A percentile compares a stretch with the other conserved stretches of the same genome.
These are phyloP conservation scores for Eurytoma adleriae DNA, from an alignment of 2,888 invertebrate species.

Conservation along the genomic window DNA sequence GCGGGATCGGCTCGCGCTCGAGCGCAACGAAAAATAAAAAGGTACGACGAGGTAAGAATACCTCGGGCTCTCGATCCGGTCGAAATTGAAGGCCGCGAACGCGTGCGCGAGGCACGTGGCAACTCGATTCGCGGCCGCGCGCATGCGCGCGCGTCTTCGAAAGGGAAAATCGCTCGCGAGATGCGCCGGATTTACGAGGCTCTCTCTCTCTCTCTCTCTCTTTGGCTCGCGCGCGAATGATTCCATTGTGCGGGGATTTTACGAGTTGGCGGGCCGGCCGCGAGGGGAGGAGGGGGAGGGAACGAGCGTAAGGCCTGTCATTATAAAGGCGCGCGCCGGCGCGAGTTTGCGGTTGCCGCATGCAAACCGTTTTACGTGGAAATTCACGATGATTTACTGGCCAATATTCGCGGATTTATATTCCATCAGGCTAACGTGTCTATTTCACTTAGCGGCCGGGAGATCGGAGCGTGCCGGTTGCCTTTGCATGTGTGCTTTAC, in stretches of 20 bases:
- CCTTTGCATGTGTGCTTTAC: not conserved
- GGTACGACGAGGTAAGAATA: conserved; percentile 4
- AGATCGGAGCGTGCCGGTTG: not conserved
- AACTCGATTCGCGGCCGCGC: conserved; percentile 13
- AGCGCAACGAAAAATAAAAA: not conserved
- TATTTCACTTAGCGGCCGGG: conserved; percentile 69
- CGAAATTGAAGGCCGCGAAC: conserved; percentile 54
- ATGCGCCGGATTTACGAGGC: not conserved
- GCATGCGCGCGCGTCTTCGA: conserved; percentile 2
- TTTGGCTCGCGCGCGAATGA: conserved; percentile 63
- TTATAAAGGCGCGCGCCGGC: conserved; percentile 64
- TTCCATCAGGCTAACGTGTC: conserved; percentile 72
- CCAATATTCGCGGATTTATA: conserved; percentile 73
- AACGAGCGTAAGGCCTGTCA: conserved; percentile 70
- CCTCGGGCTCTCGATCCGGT: conserved; percentile 41
- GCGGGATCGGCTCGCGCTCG: conserved; percentile 21
- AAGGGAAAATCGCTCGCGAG: conserved; percentile 50
- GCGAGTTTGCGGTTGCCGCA: conserved; percentile 61
- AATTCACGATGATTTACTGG: conserved; percentile 72
- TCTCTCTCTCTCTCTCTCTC: no score
- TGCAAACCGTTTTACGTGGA: conserved; percentile 61
- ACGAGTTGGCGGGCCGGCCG: conserved; percentile 66
- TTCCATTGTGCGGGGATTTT: conserved; percentile 74
- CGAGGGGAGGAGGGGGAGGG: conserved; percentile 7
- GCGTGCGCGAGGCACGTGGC: conserved; percentile 49